Base-by-base conservation (phyloP, 1,140 invertebrate species). In the Hylyphantes graminicola region DNA sequence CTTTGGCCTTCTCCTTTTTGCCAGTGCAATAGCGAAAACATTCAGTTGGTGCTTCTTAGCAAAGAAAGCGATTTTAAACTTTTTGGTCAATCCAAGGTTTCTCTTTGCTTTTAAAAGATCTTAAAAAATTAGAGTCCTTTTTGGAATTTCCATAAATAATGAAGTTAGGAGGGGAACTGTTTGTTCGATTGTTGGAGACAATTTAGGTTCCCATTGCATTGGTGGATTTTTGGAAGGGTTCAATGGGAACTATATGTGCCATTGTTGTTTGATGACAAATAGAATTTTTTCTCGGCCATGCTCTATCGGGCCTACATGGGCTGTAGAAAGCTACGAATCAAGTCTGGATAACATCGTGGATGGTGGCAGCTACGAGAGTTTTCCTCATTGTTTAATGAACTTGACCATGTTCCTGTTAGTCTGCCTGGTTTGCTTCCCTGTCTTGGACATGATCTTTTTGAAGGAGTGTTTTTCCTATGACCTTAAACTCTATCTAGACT, bases 391-490 rank as follows among this genome's bases (percentile, higher is more conserved):
- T n/a, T n/a, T n/a, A n/a, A n/a, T n/a, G n/a, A n/a, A n/a, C n/a
- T n/a, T n/a, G n/a, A n/a, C n/a, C n/a, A n/a, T n/a, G n/a, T n/a
- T n/a, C n/a, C n/a, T n/a, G n/a, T n/a, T n/a, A n/a, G n/a, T n/a
- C n/a, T n/a, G n/a, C n/a, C n/a, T n/a, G n/a, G n/a, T n/a, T n/a
- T n/a, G n/a, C n/a, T n/a, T n/a, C n/a, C n/a, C n/a, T n/a, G n/a
- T n/a, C n/a, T n/a, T n/a, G n/a, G n/a, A n/a, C n/a, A n/a, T n/a
- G n/a, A n/a, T n/a, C n/a, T n/a, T n/a, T n/a, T n/a, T n/a, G 77
- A 80, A 57, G 77, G 77, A 68, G 17, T 80, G n/a, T 7, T 50
- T 68, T 6, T 63, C 76, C 11, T 68, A 80, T 70, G 77, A 80
- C 57, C n/a, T 80, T 6, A n/a, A 48, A 19, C 17, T 68, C 63